Conservation (phyloP, 1,140 invertebrate genomes). For the Drosophila mauritiana region DNA sequence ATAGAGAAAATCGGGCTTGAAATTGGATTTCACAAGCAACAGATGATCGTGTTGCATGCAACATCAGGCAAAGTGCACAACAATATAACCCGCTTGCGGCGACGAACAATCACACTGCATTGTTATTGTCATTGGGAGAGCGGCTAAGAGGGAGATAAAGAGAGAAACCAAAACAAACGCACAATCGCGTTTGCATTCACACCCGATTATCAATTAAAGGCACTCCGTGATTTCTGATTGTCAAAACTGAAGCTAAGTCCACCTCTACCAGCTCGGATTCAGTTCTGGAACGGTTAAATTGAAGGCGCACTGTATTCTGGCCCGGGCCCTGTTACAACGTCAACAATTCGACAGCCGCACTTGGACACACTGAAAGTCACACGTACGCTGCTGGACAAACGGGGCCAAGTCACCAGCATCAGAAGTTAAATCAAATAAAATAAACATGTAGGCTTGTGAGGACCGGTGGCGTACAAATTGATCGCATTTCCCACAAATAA, state of each 20-base stretch:
- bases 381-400: constrained; percentile 7
- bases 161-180: constrained; percentile 45
- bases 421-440: neutral
- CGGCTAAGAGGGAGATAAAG: neutral
- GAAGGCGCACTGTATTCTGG: neutral
- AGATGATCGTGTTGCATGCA: constrained; percentile 40
- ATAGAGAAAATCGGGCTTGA: constrained; percentile 2
- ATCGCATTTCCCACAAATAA: too few species aligned
- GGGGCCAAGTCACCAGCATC: neutral
- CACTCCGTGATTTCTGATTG: constrained; percentile 43
- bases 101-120: constrained; percentile 33
- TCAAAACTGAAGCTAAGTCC: neutral
- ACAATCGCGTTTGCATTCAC: constrained; percentile 16
- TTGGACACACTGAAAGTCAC: constrained; percentile 5
- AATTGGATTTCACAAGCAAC: neutral
- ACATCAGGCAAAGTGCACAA: constrained; percentile 10
- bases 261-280: constrained; percentile 4
- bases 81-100: constrained; percentile 35
- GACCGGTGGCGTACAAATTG: too few species aligned
- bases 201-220: constrained; percentile 46
- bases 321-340: constrained; percentile 24
- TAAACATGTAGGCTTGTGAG: too few species aligned
- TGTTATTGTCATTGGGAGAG: constrained; percentile 26
- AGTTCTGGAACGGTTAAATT: neutral
- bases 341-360: constrained; percentile 18